Base-by-base conservation (phyloP, 2,797 vertebrate species). In the Cossypha polioptera region DNA sequence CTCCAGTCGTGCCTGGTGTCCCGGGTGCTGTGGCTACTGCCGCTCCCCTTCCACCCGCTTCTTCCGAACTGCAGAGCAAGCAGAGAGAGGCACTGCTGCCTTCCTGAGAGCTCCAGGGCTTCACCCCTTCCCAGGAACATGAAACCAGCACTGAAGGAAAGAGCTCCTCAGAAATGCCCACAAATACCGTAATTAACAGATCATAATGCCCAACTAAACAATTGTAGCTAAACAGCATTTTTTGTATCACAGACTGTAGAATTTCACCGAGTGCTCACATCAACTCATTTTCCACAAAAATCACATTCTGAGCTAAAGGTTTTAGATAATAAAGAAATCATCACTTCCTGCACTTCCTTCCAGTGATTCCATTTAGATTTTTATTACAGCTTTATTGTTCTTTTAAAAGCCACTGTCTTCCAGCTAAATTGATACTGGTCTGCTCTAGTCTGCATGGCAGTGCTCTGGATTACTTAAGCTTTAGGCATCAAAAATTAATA, bases 1-100 rank as follows among this genome's bases (percentile, higher is more conserved):
- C 62, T 22, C 75, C 66, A 59, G 21, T 50, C 43, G 50, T 72
- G 84, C 43, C 38, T 21, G 11, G n/a, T 19, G 28, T 86, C 92
- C 83, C 71, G 36, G 6, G 0, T 3, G 35, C 33, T 1, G 53
- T 16, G 82, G 92, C 95, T 98, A 98, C 80, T 97, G 97, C 63
- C 97, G 94, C 54, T 98, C 98, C 55, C 96, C 98, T 97, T 98
- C 98, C 92, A 98, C 97, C 4, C 98, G 94, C 86, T 97, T 98
- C 87, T 97, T 98, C 43, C 98, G 98, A 91, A 98, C 98, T 98
- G 88, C 61, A 53, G 38, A 94, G 51, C 76, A 57, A 48, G 80
- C 63, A 13, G 63, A 10, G 10, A 58, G 13, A 43, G 55, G 58
- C 62, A 17, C 3, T n/a, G 7, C 19, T 51, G 74, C 38, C 51